Conservation (phyloP, 2,797 vertebrate species). For the Sebastes vulpes region DNA sequence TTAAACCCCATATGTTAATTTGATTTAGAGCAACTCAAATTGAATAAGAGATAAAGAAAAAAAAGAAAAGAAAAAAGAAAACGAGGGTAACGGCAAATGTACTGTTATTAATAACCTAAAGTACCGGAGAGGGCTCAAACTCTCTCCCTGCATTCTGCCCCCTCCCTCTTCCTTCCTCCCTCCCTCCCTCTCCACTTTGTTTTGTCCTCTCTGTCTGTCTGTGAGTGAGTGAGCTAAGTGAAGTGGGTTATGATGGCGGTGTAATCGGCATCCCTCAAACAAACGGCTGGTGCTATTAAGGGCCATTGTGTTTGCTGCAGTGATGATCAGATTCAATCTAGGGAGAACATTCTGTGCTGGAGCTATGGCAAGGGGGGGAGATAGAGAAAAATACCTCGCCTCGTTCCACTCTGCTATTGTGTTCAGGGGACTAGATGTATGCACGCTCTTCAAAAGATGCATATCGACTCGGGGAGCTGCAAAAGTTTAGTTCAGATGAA, state of each 20-base stretch:
- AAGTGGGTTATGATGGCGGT: slow-evolving; percentile 84
- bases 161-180: slow-evolving; percentile 17
- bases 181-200: slow-evolving; percentile 62
- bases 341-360: slow-evolving; percentile 79
- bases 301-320: slow-evolving; percentile 85
- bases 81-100: slow-evolving; percentile 55
- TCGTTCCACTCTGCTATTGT: slow-evolving; percentile 63
- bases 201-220: slow-evolving; percentile 73
- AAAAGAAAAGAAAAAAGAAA: slow-evolving; percentile 31
- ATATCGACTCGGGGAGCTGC: slow-evolving; percentile 58
- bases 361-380: slow-evolving; percentile 53
- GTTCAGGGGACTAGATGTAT: slow-evolving; percentile 65
- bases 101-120: slow-evolving; percentile 77
- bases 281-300: slow-evolving; percentile 85
- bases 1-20: slow-evolving; percentile 84
- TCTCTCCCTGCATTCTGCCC: slow-evolving; percentile 33
- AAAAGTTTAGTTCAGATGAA: slow-evolving; percentile 65
- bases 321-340: slow-evolving; percentile 85
- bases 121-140: slow-evolving; percentile 60
- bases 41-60: slow-evolving; percentile 69
- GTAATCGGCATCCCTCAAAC: slow-evolving; percentile 87
- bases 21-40: slow-evolving; percentile 83
- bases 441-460: slow-evolving; percentile 68
- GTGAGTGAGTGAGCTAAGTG: slow-evolving; percentile 84
- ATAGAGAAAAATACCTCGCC: slow-evolving; percentile 67